These are phyloP conservation scores for Aurelia aurita complex sp. Pacific DNA, from an alignment of 30 jellyfish, hydroid and myxozoan genomes.

Conservation along the genomic window DNA sequence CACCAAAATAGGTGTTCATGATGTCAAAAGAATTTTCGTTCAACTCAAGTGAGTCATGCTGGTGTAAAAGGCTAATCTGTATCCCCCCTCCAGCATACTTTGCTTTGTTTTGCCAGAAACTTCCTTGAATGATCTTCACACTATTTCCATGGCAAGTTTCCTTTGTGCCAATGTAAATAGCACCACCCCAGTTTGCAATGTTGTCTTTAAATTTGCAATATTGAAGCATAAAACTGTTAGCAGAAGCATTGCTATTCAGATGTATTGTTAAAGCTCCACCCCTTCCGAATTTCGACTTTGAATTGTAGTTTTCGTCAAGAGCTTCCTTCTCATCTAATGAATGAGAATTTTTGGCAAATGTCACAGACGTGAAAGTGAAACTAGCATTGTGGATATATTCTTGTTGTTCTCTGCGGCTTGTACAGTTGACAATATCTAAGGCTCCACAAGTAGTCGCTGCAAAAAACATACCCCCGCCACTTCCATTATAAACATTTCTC, in stretches of 20 bases:
- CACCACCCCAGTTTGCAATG: conserved; percentile 90
- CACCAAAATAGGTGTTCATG: conserved; percentile 11
- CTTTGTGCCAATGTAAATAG: conserved; percentile 31
- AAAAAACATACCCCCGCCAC: conserved; percentile 67
- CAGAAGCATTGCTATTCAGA: conserved; percentile 47
- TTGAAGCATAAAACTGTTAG: conserved; percentile 23
- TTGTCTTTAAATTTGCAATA: conserved; percentile 45
- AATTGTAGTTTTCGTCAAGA: background rate
- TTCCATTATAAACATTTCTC: conserved; percentile 2
- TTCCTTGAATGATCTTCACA: background rate
- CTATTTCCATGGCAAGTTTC: conserved; percentile 36
- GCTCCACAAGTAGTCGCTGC: conserved; percentile 81
- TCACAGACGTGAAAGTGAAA: conserved; percentile 11
- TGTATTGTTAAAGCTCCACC: conserved; percentile 73
- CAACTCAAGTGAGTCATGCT: conserved; percentile 9
- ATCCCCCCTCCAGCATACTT: conserved; percentile 80
- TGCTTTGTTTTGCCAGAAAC: conserved; percentile 56
- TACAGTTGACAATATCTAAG: conserved; percentile 54
- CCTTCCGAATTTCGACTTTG: conserved; percentile 24
- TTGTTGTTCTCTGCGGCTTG: conserved; percentile 54
- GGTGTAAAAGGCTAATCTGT: conserved; percentile 33
- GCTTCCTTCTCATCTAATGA: background rate
- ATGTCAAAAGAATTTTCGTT: conserved; percentile 16
- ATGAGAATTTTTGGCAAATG: conserved; percentile 14
- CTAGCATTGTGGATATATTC: conserved; percentile 44